Percentiles rank a stretch among this genome's conserved stretches.
These are phyloP conservation scores for Cervus canadensis DNA, from an alignment of 2,113 vertebrate genomes.

Conservation along the genomic window DNA sequence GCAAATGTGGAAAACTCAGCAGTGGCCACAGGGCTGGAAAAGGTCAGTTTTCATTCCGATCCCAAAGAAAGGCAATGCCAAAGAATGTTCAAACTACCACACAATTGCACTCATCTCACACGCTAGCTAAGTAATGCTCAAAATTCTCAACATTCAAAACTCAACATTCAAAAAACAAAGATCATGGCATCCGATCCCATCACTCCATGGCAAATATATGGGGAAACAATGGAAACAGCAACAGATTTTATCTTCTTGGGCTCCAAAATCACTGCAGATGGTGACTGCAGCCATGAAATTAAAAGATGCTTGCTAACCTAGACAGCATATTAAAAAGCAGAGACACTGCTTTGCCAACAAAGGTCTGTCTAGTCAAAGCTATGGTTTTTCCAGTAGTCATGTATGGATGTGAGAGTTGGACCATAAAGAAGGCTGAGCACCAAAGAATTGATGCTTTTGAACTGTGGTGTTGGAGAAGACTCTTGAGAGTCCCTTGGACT, in stretches of 20 bases:
- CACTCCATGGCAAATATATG: not conserved
- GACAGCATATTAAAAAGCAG: not conserved
- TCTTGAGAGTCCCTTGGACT: not conserved
- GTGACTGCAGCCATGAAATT: not conserved
- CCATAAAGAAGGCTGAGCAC: not conserved
- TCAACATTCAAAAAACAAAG: not conserved
- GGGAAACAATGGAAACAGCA: not conserved
- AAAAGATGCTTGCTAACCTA: not conserved
- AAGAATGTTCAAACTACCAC: not conserved
- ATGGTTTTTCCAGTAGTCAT: not conserved
- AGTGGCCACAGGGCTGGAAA: not conserved
- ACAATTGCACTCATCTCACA: not conserved
- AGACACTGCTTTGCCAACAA: not conserved
- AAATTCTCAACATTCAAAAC: no score
- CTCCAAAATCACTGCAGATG: not conserved
- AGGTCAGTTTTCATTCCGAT: not conserved
- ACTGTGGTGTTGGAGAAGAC: not conserved
- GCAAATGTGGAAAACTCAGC: not conserved
- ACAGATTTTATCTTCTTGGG: not conserved
- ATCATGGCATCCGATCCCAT: not conserved
- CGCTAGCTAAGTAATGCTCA: not conserved
- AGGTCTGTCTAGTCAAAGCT: not conserved
- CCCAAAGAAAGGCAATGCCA: not conserved
- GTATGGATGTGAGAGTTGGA: not conserved
- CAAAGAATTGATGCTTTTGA: not conserved